These are phyloP conservation scores for Halcyon senegalensis DNA, from an alignment of 2,113 vertebrate species.

Conservation along the genomic window DNA sequence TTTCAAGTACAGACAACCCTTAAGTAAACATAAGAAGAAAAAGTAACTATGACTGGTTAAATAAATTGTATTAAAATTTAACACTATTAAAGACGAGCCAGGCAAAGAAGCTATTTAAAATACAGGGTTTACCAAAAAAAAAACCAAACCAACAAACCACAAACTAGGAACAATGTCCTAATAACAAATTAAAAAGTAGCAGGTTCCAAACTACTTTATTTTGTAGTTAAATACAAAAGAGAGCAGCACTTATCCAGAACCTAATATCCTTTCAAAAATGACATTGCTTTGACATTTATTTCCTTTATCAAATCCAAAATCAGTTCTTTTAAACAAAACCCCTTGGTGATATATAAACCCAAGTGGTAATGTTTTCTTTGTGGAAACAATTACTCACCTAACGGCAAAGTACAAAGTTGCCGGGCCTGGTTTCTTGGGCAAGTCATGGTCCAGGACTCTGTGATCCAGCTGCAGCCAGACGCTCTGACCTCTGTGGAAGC, in stretches of 20 bases:
- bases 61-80: background rate
- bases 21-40: background rate
- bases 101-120: background rate
- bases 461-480: constrained; percentile 97
- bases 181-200: background rate
- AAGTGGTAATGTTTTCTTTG: background rate
- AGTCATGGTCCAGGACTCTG: constrained; percentile 93
- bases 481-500: constrained; percentile 85
- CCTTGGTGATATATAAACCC: background rate
- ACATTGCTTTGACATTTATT: background rate
- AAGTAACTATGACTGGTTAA: background rate
- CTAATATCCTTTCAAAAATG: constrained; percentile 19
- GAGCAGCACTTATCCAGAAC: background rate
- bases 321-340: background rate
- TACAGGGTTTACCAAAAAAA: background rate
- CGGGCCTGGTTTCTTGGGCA: constrained; percentile 88
- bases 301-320: constrained; percentile 25
- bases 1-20: constrained; percentile 9
- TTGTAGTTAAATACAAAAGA: background rate
- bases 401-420: constrained; percentile 89
- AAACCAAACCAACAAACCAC: background rate
- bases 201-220: background rate
- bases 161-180: background rate
- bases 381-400: constrained; percentile 80
- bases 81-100: background rate